Evolutionary conservation across 2,888 invertebrate genomes (phyloP).

Genomic region (Ophonus ardosiacus): DNA sequence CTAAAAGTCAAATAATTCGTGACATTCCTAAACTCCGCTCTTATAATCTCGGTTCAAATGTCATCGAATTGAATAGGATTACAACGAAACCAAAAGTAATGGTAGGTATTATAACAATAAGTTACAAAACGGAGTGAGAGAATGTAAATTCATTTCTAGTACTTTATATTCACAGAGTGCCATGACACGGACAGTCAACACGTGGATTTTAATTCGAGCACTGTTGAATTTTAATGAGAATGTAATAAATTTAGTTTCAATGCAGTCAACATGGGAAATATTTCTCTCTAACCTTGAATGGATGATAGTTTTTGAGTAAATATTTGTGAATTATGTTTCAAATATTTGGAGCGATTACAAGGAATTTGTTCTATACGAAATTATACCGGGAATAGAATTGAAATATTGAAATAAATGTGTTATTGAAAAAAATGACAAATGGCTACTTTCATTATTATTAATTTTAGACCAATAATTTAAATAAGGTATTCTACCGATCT

Average conservation of each 20-base stretch:
- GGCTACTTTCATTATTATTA: no score
- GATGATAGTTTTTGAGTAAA: neutral
- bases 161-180: neutral
- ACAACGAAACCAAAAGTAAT: neutral
- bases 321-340: neutral
- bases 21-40: neutral
- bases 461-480: no score
- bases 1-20: constrained; percentile 18
- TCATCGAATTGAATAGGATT: constrained; percentile 44
- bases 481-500: no score
- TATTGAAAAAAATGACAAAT: no score
- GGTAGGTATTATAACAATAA: neutral
- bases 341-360: neutral
- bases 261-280: neutral
- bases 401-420: no score
- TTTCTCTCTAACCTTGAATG: neutral
- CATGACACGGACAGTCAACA: neutral
- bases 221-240: neutral
- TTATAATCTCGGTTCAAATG: constrained; percentile 26
- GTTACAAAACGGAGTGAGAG: neutral
- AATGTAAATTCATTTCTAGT: neutral
- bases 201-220: neutral
- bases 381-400: no score
- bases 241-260: neutral
- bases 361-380: constrained; percentile 62